phyloP scores from a whole-genome alignment of 1,140 invertebrate genomes.

The Drosophila orosa region DNA sequence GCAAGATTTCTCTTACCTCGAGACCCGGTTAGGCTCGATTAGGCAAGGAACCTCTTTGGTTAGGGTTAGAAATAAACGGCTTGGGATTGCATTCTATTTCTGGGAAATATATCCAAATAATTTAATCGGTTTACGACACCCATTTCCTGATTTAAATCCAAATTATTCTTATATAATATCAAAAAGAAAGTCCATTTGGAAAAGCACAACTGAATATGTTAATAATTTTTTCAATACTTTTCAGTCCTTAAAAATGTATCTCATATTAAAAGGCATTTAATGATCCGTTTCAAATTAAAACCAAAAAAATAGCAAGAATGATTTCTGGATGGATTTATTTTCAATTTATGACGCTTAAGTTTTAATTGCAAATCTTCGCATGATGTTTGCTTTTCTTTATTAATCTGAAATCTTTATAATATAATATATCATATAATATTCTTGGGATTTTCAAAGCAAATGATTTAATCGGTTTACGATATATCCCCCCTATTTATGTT shows the following conservation, averaged over 20 bases:
- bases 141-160: not conserved
- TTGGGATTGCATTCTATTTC: not conserved
- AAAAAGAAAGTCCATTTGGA: not conserved
- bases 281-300: too few relatives aligned
- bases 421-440: not conserved
- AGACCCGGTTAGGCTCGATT: conserved; percentile 26
- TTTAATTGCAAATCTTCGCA: not conserved
- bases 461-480: conserved; percentile 34
- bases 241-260: too few relatives aligned
- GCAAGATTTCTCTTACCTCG: conserved; percentile 3
- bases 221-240: too few relatives aligned
- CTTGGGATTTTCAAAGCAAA: conserved; percentile 2
- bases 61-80: conserved; percentile 9
- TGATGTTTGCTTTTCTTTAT: not conserved
- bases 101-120: not conserved
- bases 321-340: not conserved
- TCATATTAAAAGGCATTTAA: too few relatives aligned
- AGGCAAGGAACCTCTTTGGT: conserved; percentile 6
- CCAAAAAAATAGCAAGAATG: not conserved
- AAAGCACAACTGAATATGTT: too few relatives aligned
- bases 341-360: too few relatives aligned
- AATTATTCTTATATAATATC: not conserved
- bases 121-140: not conserved
- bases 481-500: conserved; percentile 18
- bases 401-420: not conserved